A percentile compares a stretch with the other conserved stretches of the same genome.
These are phyloP conservation scores for Troides helena DNA, from an alignment of 2,888 invertebrate genomes.

Conservation along the genomic window DNA sequence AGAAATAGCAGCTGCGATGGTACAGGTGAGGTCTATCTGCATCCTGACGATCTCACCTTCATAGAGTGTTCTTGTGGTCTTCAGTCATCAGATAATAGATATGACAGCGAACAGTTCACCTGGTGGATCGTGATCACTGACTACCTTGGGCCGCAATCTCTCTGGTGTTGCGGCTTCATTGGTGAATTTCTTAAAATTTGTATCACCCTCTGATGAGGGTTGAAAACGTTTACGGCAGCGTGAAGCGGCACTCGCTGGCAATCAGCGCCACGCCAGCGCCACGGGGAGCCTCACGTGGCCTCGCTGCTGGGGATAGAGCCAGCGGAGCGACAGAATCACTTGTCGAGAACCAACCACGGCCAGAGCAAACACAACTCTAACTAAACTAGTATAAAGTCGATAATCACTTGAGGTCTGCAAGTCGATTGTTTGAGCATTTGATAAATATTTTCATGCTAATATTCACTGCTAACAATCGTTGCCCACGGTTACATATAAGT, in stretches of 20 bases:
- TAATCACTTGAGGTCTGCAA: slow-evolving; percentile 25
- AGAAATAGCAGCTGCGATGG: too few species aligned
- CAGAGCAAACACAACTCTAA: slow-evolving; percentile 14
- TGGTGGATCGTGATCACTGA: too few species aligned
- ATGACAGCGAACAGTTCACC: too few species aligned
- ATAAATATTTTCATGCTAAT: slow-evolving; percentile 64
- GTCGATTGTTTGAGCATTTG: slow-evolving; percentile 32
- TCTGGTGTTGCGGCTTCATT: not conserved
- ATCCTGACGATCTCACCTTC: too few species aligned
- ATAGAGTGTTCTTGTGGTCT: too few species aligned
- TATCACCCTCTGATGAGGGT: not conserved
- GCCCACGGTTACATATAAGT: not conserved
- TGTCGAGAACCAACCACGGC: slow-evolving; percentile 37
- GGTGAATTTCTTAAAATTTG: not conserved
- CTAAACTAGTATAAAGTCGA: slow-evolving; percentile 23
- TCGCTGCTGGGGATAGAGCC: slow-evolving; percentile 52
- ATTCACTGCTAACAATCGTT: slow-evolving; percentile 39
- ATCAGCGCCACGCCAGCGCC: slow-evolving; percentile 63
- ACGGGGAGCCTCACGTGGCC: slow-evolving; percentile 74
- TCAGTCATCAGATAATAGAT: too few species aligned
- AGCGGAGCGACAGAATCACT: slow-evolving; percentile 58
- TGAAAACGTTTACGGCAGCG: slow-evolving; percentile 57
- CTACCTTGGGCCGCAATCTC: too few species aligned
- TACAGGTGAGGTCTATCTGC: too few species aligned
- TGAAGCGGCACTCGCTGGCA: slow-evolving; percentile 71